Evolutionary conservation across 1,140 invertebrate species (phyloP).

Genomic region (Calliopsis andreniformis): DNA sequence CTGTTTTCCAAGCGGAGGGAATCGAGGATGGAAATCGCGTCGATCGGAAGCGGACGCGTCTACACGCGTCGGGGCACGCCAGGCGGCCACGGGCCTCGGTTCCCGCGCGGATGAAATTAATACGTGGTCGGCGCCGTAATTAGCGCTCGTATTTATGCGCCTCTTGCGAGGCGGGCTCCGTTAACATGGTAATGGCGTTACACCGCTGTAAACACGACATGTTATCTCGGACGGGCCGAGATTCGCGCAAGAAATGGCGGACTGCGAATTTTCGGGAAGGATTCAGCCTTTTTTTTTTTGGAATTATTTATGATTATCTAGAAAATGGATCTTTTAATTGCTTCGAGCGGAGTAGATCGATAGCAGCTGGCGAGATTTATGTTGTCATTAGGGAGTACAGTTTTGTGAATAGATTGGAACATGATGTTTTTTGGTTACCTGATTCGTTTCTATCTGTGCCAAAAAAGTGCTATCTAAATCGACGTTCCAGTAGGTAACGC

Average conservation of each 20-base stretch:
- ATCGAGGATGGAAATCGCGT: conserved; percentile 41
- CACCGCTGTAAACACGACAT: conserved; percentile 68
- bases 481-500: no score
- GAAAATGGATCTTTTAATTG: no score
- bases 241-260: conserved; percentile 28
- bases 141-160: conserved; percentile 69
- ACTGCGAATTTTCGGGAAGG: conserved; percentile 24
- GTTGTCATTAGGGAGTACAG: no score
- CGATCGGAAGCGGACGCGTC: conserved; percentile 45
- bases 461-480: no score
- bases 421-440: no score
- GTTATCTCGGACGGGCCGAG: conserved; percentile 56
- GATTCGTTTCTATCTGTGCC: no score
- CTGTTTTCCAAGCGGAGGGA: background rate
- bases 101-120: conserved; percentile 65
- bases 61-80: conserved; percentile 31
- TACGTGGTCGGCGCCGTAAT: conserved; percentile 67
- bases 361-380: no score
- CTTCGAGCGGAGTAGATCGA: no score
- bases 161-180: conserved; percentile 57
- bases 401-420: no score
- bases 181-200: conserved; percentile 69
- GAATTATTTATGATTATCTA: no score
- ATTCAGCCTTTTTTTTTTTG: no score
- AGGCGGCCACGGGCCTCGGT: conserved; percentile 37